Evolutionary conservation across 2,113 vertebrate genomes (phyloP), one percentile per base, ranked within the genome.

Genomic region (Pandion haliaetus): DNA sequence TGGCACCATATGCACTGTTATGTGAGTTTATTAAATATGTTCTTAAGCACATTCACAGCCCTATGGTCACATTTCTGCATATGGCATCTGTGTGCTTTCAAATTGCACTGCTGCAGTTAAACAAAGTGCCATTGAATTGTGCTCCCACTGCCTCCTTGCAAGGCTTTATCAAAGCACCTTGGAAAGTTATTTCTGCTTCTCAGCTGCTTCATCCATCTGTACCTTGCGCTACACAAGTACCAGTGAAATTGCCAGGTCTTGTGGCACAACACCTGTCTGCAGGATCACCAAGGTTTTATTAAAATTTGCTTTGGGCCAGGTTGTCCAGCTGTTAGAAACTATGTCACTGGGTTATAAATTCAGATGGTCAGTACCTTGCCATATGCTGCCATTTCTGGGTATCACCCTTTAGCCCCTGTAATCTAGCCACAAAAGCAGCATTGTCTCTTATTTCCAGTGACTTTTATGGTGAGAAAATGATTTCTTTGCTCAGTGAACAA

Each of bases 401-500:
- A 21, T 82, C 44, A 9, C 10, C 8, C 36, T 82, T 54, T 61
- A 84, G n/a, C 8, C 42, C 18, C 21, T 57, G 36, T 63, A 81
- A 84, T 71, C 17, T 26, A 49, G 12, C 52, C 34, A 34, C 23
- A 81, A 87, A 92, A 72, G 19, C 72, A 69, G 12, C 29, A 34
- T 17, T 16, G 4, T 78, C 61, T 79, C 58, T 63, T 77, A 70
- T 65, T 94, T 89, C 77, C 79, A 83, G 42, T 78, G 82, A 80
- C 78, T 95, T 88, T 71, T 71, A 54, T 44, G 36, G 57, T 0
- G 0, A 80, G 67, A 69, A 92, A 59, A 72, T 58, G 12, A 77
- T 82, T 82, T 89, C 65, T 95, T 97, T 97, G 89, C 87, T 89
- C 73, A 82, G 66, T 0, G 45, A 94, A 89, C 92, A 95, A 84